Evolutionary conservation across 2,888 invertebrate species (phyloP), one percentile per base, ranked within the genome.

Genomic region (Lutraria lutraria): DNA sequence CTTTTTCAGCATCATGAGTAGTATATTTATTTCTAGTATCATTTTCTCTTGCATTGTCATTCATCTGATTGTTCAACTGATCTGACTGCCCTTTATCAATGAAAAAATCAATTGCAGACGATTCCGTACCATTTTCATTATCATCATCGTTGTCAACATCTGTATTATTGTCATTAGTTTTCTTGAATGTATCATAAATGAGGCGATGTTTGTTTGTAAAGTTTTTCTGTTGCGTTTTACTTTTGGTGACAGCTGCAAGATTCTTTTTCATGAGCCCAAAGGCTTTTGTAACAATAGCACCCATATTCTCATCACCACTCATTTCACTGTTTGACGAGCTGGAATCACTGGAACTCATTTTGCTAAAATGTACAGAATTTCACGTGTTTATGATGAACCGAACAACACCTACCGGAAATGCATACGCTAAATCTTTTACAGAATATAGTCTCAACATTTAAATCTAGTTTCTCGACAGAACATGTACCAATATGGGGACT

Each of bases 351-450:
- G 82, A 85, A 83, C 83, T 80, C 54, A 79, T 76, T 76, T 76
- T 34, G 31, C 19, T n/a, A 31, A n/a, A 15, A n/a, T 12, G 21
- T 83, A 79, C 54, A 15, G n/a, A 52, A 21, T 31, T 87, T 88
- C 90, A 90, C 90, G 88, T 90, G 90, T 90, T 43, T 68, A n/a
- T 19, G 1, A n/a, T n/a, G 87, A 52, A 85, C 90, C 90, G 12
- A 88, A 88, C 80, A 83, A 85, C 90, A 88, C 68, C 83, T 52
- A 52, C n/a, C 21, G 81, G 63, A 83, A 84, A n/a, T 86, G 29
- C 0, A 60, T 86, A 52, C 89, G 54, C 86, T 13, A 15, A 52
- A 29, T n/a, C 52, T 25, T 13, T 53, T 34, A 12, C 43, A 53
- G 3, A 31, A 84, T 19, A 34, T 82, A 82, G 60, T 56, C 13